Conservation (phyloP, 1,140 invertebrate species). For the Lepidostoma basale region DNA sequence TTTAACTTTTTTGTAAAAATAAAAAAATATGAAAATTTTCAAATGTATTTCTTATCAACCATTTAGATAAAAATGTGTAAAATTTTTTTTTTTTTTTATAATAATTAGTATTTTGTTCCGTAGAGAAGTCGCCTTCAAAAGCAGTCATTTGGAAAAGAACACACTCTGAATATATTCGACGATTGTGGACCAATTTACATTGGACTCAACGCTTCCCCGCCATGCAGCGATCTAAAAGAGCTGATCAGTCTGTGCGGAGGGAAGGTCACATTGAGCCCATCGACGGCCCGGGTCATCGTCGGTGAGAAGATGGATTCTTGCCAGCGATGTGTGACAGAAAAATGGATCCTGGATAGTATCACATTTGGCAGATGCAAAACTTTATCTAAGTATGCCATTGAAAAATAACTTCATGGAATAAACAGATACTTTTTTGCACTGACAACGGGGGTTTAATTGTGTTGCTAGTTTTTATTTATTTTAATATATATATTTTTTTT, state of each 20-base stretch:
- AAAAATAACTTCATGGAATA: too few species aligned
- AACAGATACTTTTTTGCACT: too few species aligned
- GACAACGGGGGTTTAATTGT: too few species aligned
- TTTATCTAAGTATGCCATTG: constrained; percentile 11
- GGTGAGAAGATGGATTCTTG: constrained; percentile 46
- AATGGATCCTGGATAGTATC: constrained; percentile 55
- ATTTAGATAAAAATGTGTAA: not conserved
- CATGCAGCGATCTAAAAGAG: constrained; percentile 51
- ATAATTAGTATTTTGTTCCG: constrained; percentile 43
- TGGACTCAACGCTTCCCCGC: constrained; percentile 47
- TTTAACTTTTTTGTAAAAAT: too few species aligned
- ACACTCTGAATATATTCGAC: constrained; percentile 53
- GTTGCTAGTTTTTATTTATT: too few species aligned
- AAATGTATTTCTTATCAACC: too few species aligned
- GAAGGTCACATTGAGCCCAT: constrained; percentile 42
- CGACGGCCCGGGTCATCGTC: constrained; percentile 50
- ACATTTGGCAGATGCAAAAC: constrained; percentile 35
- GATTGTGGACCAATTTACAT: constrained; percentile 54
- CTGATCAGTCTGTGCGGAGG: constrained; percentile 54
- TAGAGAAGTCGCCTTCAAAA: constrained; percentile 53
- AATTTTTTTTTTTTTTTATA: constrained; percentile 26
- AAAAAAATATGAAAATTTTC: too few species aligned
- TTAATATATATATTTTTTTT: too few species aligned
- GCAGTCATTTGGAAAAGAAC: constrained; percentile 53
- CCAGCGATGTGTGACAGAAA: constrained; percentile 50